These are phyloP conservation scores for Folsomia manolachei DNA, from an alignment of 2,888 invertebrate species.

Conservation along the genomic window DNA sequence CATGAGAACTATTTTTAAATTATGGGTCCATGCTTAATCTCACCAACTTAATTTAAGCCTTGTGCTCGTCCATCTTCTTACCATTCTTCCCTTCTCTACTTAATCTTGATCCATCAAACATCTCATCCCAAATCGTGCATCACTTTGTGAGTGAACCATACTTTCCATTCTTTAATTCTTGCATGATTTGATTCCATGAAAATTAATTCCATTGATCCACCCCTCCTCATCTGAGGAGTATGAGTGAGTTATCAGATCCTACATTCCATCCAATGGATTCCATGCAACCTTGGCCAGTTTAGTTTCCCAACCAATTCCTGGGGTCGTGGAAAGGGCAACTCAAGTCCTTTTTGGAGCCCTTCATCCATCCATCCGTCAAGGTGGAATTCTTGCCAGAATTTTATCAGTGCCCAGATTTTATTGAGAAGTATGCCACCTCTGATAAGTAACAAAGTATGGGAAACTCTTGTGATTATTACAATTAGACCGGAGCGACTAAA, in stretches of 20 bases:
- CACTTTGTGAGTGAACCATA: neutral
- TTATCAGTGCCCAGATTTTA: neutral
- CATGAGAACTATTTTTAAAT: conserved; percentile 10
- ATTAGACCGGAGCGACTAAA: neutral
- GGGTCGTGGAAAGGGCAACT: neutral
- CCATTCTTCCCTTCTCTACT: neutral
- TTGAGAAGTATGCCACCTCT: neutral
- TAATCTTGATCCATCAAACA: neutral
- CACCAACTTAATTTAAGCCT: too few species aligned
- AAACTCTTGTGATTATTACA: neutral
- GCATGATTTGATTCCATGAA: neutral
- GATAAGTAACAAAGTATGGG: too few species aligned
- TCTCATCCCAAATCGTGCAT: neutral
- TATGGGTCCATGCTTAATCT: neutral
- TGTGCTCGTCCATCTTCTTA: neutral
- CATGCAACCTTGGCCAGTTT: neutral
- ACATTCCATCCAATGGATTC: too few species aligned
- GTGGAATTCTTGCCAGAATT: neutral
- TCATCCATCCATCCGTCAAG: neutral
- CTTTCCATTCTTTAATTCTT: neutral
- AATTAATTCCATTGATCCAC: neutral
- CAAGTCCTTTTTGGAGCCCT: neutral
- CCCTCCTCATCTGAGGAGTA: neutral
- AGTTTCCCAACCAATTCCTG: neutral
- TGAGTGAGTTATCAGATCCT: neutral